Base-by-base conservation (phyloP, 2,888 invertebrate species). In the Carpatolechia fugitivella region DNA sequence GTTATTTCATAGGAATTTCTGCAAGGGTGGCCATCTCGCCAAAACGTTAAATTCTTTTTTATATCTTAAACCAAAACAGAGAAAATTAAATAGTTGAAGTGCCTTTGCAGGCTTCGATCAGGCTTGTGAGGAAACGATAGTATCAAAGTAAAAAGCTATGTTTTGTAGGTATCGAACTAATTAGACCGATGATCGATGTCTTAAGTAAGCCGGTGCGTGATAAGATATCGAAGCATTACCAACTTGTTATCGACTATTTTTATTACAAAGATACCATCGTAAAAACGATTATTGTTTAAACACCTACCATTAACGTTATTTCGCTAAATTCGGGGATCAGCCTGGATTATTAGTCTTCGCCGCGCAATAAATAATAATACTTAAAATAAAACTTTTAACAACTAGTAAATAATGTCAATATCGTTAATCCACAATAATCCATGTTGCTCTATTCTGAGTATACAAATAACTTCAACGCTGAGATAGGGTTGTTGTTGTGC, bases 171-270 rank as follows among this genome's bases (percentile, higher is more conserved):
- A 47, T 47, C 47, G 14, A 31, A 31, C 75, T 84, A 86, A 86
- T 86, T 85, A 85, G 81, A 77, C 66, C 84, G 78, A 79, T 85
- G 85, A 86, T 86, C 85, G 86, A 85, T 86, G 86, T 81, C 82
- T 84, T 77, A 69, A 76, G 77, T 80, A 80, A 85, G 80, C 76
- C 68, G 58, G 52, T 62, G 69, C 63, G 63, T 59, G 78, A 83
- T 83, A 69, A 82, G 80, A 77, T 83, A 82, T 57, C 56, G 57
- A 56, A 60, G 68, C 70, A 65, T 69, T 73, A 71, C 69, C 70
- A 67, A 64, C 60, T 60, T 59, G 56, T 74, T 80, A 83, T 82
- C 82, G 65, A 60, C n/a, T 56, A 60, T 68, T 78, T 80, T 80
- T 81, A 78, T 76, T 65, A 59, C 68, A 41, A 24, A 41, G 72